phyloP scores from a whole-genome alignment of 2,888 invertebrate genomes.

The Biston betularia region DNA sequence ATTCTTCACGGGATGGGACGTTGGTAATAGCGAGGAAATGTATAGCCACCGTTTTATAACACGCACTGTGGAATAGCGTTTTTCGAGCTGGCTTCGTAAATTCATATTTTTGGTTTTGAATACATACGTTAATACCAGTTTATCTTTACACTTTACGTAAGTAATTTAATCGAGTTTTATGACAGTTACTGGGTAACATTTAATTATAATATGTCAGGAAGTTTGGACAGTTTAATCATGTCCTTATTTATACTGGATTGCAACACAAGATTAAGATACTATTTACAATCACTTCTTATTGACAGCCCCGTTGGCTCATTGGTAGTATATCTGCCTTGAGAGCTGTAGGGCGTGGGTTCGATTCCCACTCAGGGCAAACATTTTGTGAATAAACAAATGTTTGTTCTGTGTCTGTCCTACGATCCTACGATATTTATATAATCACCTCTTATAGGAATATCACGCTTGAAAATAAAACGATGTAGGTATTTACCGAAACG shows the following conservation, averaged over 20 bases:
- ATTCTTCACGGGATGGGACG: constrained; percentile 63
- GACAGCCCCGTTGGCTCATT: too few species aligned
- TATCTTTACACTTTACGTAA: too few species aligned
- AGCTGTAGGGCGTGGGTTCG: too few species aligned
- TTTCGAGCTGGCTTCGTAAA: constrained; percentile 1
- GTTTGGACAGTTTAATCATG: background rate
- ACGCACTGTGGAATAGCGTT: too few species aligned
- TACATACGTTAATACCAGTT: background rate
- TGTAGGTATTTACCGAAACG: too few species aligned
- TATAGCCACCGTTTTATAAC: background rate
- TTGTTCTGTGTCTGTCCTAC: too few species aligned
- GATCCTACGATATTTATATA: too few species aligned
- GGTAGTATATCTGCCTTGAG: too few species aligned
- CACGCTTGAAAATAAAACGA: too few species aligned
- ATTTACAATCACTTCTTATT: background rate
- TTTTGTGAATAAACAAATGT: too few species aligned
- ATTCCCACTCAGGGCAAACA: too few species aligned
- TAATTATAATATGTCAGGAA: background rate
- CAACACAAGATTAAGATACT: background rate
- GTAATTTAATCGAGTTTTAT: background rate
- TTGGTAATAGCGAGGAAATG: constrained; percentile 46
- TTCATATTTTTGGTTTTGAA: background rate
- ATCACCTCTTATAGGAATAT: background rate
- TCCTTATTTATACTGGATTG: background rate
- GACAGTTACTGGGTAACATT: background rate